phyloP scores from a whole-genome alignment of 1,140 invertebrate genomes.

The Ectropis grisescens region DNA sequence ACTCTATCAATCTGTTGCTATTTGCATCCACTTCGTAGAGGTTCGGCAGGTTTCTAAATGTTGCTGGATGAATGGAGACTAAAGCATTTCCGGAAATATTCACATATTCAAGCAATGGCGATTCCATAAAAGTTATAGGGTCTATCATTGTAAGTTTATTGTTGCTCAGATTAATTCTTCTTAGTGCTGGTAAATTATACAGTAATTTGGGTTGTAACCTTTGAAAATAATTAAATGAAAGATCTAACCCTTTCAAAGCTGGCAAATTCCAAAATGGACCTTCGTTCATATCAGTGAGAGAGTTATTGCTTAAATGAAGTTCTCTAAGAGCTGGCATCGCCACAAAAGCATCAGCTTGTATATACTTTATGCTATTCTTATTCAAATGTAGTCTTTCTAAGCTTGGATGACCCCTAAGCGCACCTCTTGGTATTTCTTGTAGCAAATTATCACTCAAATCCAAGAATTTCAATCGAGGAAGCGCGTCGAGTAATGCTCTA shows the following conservation, averaged over 20 bases:
- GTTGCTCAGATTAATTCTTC: constrained; percentile 83
- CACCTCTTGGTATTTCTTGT: constrained; percentile 80
- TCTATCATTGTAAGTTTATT: constrained; percentile 81
- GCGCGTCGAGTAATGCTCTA: constrained; percentile 78
- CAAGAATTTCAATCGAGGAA: constrained; percentile 82
- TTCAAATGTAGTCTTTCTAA: constrained; percentile 86
- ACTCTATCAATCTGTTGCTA: constrained; percentile 78
- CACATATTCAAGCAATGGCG: constrained; percentile 80
- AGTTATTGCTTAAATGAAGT: constrained; percentile 84
- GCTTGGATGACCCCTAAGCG: constrained; percentile 81
- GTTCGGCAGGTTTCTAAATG: constrained; percentile 79
- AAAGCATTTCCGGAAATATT: constrained; percentile 84
- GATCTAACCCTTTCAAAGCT: constrained; percentile 83
- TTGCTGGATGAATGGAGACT: constrained; percentile 76
- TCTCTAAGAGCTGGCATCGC: constrained; percentile 87
- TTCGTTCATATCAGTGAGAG: constrained; percentile 74
- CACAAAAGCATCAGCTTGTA: constrained; percentile 82
- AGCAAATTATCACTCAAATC: constrained; percentile 84
- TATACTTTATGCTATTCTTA: constrained; percentile 79
- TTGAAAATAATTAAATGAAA: constrained; percentile 82
- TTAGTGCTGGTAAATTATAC: constrained; percentile 80
- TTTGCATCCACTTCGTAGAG: constrained; percentile 86
- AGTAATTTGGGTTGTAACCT: constrained; percentile 79
- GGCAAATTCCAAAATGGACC: constrained; percentile 86
- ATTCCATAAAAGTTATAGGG: constrained; percentile 79